Conservation (phyloP, 2,888 invertebrate genomes). For the Nezara viridula region DNA sequence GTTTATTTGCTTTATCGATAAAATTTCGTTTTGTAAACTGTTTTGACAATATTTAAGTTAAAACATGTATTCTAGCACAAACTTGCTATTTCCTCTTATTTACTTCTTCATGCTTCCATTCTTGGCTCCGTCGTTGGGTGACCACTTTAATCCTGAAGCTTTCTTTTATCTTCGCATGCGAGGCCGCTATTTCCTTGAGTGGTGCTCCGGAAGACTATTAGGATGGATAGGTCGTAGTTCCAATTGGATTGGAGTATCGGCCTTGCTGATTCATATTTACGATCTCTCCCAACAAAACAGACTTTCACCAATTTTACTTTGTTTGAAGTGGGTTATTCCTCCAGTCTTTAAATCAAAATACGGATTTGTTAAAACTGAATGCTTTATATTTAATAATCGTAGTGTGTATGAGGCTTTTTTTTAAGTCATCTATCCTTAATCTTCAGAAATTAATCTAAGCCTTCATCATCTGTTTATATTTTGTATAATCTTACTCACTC, state of each 20-base stretch:
- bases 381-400: too few species aligned
- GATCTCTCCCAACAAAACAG: background rate
- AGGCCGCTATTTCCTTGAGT: constrained; percentile 17
- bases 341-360: too few species aligned
- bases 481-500: too few species aligned
- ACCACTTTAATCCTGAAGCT: constrained; percentile 15
- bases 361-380: too few species aligned
- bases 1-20: too few species aligned
- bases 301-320: background rate
- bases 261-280: constrained; percentile 32
- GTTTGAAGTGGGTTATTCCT: background rate
- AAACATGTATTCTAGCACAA: background rate
- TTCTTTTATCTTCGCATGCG: constrained; percentile 49
- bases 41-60: background rate
- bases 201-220: constrained; percentile 22
- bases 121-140: background rate
- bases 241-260: constrained; percentile 20
- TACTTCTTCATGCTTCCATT: background rate
- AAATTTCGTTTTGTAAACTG: too few species aligned
- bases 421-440: too few species aligned
- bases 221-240: background rate
- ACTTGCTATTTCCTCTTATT: background rate
- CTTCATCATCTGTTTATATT: too few species aligned
- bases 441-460: too few species aligned
- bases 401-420: too few species aligned